Conservation (phyloP, 1,140 invertebrate genomes). For the Diachasmimorpha longicaudata region DNA sequence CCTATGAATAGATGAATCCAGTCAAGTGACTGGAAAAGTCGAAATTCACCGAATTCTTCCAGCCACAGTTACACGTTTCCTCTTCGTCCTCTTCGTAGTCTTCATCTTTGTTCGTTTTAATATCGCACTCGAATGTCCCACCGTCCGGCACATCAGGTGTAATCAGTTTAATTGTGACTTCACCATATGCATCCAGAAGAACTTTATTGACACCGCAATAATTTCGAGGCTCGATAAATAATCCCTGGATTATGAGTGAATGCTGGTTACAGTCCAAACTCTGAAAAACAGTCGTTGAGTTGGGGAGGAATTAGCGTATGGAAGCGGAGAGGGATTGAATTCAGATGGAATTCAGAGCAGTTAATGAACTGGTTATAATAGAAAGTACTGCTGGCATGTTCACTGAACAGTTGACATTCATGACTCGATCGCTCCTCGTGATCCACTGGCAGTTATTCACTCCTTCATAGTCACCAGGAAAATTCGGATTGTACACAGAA, state of each 20-base stretch:
- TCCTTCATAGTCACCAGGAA: not conserved
- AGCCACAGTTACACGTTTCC: not conserved
- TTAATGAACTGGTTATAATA: too few relatives aligned
- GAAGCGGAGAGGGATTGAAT: too few relatives aligned
- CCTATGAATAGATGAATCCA: too few relatives aligned
- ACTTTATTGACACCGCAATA: not conserved
- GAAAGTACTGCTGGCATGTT: not conserved
- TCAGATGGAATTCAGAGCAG: too few relatives aligned
- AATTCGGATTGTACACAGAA: not conserved
- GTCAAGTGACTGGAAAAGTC: too few relatives aligned
- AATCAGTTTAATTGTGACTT: not conserved
- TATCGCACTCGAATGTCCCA: not conserved
- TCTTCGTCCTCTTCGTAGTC: too few relatives aligned
- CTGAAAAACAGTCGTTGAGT: too few relatives aligned
- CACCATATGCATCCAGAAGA: not conserved
- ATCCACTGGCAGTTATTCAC: not conserved
- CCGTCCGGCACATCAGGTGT: not conserved
- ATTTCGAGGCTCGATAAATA: too few relatives aligned
- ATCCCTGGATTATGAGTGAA: too few relatives aligned
- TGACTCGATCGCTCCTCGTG: not conserved
- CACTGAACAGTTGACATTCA: not conserved
- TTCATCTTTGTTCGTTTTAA: not conserved
- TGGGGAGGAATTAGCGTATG: too few relatives aligned
- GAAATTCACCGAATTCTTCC: not conserved
- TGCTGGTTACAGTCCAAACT: too few relatives aligned